A percentile compares a stretch with the other conserved stretches of the same genome.
These are phyloP conservation scores for Epizoanthus scotinus DNA, from an alignment of 92 coral and sea anemone genomes.

Conservation along the genomic window DNA sequence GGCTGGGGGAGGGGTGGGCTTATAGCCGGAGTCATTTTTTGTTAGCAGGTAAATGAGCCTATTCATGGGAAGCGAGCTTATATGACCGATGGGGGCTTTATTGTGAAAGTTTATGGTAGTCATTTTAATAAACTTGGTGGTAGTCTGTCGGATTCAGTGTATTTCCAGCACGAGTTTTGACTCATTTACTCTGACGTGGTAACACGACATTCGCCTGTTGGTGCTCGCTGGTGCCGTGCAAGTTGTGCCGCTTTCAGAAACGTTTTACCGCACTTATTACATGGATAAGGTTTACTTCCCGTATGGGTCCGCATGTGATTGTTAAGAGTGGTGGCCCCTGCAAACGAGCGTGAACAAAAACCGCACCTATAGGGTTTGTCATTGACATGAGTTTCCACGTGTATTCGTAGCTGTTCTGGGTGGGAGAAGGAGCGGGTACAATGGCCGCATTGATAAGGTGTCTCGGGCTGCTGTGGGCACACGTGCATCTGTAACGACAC, in stretches of 20 bases:
- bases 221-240: slow-evolving; percentile 66
- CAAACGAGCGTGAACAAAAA: slow-evolving; percentile 92
- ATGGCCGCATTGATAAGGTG: slow-evolving; percentile 97
- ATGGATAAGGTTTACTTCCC: slow-evolving; percentile 77
- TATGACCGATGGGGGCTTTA: no score
- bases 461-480: slow-evolving; percentile 79
- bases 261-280: slow-evolving; percentile 64
- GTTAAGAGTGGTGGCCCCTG: slow-evolving; percentile 96
- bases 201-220: slow-evolving; percentile 17
- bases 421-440: slow-evolving; percentile 83
- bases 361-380: slow-evolving; percentile 98
- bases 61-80: no score
- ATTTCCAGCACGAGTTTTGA: background rate
- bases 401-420: slow-evolving; percentile 78
- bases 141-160: no score
- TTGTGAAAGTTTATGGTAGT: no score
- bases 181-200: background rate
- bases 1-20: no score
- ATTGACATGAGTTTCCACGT: slow-evolving; percentile 91
- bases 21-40: no score
- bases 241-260: slow-evolving; percentile 76
- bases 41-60: no score
- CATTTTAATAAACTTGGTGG: no score
- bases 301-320: slow-evolving; percentile 98
- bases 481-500: slow-evolving; percentile 89